A percentile compares a stretch with the other conserved stretches of the same genome.
Evolutionary conservation across 2,888 invertebrate genomes (phyloP).

Genomic region (Parnassius glacialis): DNA sequence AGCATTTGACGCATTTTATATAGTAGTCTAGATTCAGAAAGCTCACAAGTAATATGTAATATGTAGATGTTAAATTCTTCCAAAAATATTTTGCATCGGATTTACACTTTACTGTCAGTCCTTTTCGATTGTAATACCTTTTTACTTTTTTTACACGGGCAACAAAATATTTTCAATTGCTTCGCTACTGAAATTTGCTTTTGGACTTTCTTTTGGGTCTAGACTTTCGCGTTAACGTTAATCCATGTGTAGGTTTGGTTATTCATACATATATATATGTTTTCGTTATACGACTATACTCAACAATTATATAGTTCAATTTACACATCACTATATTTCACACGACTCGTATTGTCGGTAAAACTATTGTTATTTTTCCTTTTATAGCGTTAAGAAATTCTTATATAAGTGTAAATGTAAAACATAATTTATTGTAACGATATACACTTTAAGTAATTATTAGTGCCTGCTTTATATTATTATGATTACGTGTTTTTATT

Average conservation of each 20-base stretch:
- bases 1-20: slow-evolving; percentile 34
- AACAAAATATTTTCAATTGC: too few relatives aligned
- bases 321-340: slow-evolving; percentile 52
- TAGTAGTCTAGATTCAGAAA: slow-evolving; percentile 41
- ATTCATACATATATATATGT: slow-evolving; percentile 12
- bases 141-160: too few relatives aligned
- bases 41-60: slow-evolving; percentile 34
- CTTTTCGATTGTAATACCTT: neutral
- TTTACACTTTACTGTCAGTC: slow-evolving; percentile 17
- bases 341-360: slow-evolving; percentile 35
- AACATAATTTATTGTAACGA: slow-evolving; percentile 78
- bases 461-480: slow-evolving; percentile 78
- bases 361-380: slow-evolving; percentile 55
- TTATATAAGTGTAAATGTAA: slow-evolving; percentile 68
- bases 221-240: slow-evolving; percentile 36
- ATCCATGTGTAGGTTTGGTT: slow-evolving; percentile 24
- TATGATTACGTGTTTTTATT: slow-evolving; percentile 58
- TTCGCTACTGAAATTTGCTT: too few relatives aligned
- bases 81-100: slow-evolving; percentile 27
- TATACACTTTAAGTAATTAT: slow-evolving; percentile 72
- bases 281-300: slow-evolving; percentile 35
- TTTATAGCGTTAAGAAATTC: slow-evolving; percentile 65
- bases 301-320: slow-evolving; percentile 50
- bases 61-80: slow-evolving; percentile 3
- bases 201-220: slow-evolving; percentile 35